Conservation (phyloP, 2,888 invertebrate genomes). For the Calameuta filiformis region DNA sequence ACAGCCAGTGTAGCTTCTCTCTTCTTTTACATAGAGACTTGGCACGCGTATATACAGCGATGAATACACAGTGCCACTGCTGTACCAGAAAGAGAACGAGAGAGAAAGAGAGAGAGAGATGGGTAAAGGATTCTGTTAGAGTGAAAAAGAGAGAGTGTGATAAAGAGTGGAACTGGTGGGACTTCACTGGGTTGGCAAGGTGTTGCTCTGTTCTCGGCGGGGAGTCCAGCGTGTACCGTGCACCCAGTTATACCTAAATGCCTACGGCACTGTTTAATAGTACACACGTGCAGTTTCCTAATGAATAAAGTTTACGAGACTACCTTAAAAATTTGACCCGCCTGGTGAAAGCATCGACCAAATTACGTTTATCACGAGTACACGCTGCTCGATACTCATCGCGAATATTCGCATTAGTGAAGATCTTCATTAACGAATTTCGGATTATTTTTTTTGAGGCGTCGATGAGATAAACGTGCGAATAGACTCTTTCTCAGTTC, state of each 20-base stretch:
- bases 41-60: conserved; percentile 7
- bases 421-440: not conserved
- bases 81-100: conserved; percentile 35
- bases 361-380: not conserved
- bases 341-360: conserved; percentile 7
- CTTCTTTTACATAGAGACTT: not conserved
- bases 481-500: not conserved
- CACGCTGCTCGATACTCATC: not conserved
- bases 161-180: not conserved
- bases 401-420: not conserved
- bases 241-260: conserved; percentile 50
- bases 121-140: not conserved
- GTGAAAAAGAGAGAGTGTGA: conserved; percentile 11
- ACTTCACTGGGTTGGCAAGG: conserved; percentile 32
- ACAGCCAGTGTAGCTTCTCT: conserved; percentile 3
- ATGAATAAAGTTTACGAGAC: conserved; percentile 11
- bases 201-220: conserved; percentile 46
- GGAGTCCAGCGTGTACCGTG: conserved; percentile 54
- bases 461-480: not conserved
- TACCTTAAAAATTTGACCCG: conserved; percentile 10
- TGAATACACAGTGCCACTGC: conserved; percentile 26
- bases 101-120: conserved; percentile 19
- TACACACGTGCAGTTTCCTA: conserved; percentile 42
- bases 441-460: not conserved
- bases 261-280: conserved; percentile 44